Conservation (phyloP, 1,140 invertebrate species). For the Hylaeus volcanicus region DNA sequence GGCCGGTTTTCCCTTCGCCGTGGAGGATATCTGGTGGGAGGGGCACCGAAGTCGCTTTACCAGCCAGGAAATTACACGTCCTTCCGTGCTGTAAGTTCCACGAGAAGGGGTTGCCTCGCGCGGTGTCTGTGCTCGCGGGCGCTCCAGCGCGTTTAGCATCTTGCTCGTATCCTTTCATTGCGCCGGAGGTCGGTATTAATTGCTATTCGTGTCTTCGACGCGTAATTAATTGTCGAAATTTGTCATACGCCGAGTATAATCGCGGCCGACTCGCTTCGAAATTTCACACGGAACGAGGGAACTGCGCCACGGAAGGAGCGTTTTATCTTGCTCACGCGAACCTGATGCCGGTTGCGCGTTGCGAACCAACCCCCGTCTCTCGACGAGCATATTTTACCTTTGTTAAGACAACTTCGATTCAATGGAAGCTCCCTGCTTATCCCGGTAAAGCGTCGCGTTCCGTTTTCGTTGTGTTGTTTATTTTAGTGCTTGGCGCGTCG, state of each 20-base stretch:
- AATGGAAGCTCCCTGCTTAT: background rate
- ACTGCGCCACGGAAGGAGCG: constrained; percentile 21
- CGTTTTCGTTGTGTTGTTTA: too few relatives aligned
- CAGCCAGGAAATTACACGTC: constrained; percentile 75
- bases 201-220: constrained; percentile 63
- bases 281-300: constrained; percentile 10
- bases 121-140: constrained; percentile 14
- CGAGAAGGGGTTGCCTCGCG: constrained; percentile 27
- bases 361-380: background rate
- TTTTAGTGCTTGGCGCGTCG: too few relatives aligned
- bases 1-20: constrained; percentile 46
- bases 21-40: background rate
- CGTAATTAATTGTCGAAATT: constrained; percentile 63
- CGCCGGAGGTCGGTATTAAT: constrained; percentile 59
- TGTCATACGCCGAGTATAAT: constrained; percentile 32
- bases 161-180: constrained; percentile 56
- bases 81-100: constrained; percentile 66
- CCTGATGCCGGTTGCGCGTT: background rate
- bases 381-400: constrained; percentile 2
- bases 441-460: too few relatives aligned
- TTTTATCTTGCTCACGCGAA: constrained; percentile 40
- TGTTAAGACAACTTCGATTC: background rate
- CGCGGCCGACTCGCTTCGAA: constrained; percentile 23
- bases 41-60: constrained; percentile 58
- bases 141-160: constrained; percentile 40